Conservation (phyloP, 2,888 invertebrate species). For the Dasypolia templi region DNA sequence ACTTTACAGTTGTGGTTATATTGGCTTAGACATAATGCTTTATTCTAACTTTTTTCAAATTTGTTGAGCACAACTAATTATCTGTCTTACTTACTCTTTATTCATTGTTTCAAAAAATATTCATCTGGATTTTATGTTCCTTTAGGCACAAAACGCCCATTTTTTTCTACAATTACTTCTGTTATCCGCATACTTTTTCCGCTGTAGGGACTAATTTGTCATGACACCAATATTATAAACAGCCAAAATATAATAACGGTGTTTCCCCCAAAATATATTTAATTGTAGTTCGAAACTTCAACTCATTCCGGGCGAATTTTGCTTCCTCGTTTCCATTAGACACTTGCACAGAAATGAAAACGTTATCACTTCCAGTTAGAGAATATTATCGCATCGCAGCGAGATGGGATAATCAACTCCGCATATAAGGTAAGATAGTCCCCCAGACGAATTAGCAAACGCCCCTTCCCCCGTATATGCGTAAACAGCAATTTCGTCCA, state of each 20-base stretch:
- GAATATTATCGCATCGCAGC: slow-evolving; percentile 56
- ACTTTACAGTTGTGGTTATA: background rate
- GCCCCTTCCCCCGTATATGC: slow-evolving; percentile 71
- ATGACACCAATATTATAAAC: slow-evolving; percentile 58
- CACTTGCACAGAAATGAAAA: slow-evolving; percentile 46
- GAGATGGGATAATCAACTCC: slow-evolving; percentile 62
- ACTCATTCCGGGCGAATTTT: slow-evolving; percentile 63
- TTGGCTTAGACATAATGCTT: background rate
- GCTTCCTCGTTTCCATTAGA: slow-evolving; percentile 58
- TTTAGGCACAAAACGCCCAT: slow-evolving; percentile 12
- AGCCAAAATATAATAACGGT: slow-evolving; percentile 57
- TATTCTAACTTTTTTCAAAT: background rate
- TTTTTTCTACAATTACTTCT: slow-evolving; percentile 19
- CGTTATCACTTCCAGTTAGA: slow-evolving; percentile 60
- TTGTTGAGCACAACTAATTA: background rate
- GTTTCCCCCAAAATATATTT: slow-evolving; percentile 58
- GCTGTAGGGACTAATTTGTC: slow-evolving; percentile 58
- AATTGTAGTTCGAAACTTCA: slow-evolving; percentile 65
- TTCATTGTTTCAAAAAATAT: background rate
- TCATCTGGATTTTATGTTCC: slow-evolving; percentile 4
- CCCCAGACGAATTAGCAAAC: slow-evolving; percentile 69
- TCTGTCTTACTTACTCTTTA: too few species aligned
- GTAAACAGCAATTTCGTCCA: slow-evolving; percentile 80
- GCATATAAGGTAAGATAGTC: slow-evolving; percentile 67
- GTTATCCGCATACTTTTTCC: slow-evolving; percentile 23